Base-by-base conservation (phyloP, 2,888 invertebrate species). In the Andrena flavipes region DNA sequence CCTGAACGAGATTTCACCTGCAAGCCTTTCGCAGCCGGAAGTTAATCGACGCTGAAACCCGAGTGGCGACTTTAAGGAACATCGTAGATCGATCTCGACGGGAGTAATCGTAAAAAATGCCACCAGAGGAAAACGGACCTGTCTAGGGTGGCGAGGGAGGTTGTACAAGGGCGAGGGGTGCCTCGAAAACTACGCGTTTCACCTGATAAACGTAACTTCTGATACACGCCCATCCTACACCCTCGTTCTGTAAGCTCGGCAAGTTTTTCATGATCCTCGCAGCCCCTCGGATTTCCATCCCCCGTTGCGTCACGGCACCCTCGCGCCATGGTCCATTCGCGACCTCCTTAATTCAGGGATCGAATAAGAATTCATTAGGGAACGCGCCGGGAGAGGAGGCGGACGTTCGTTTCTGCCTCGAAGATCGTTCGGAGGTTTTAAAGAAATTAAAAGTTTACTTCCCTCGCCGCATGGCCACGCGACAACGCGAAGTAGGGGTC, bases 341-440 rank as follows among this genome's bases (percentile, higher is more conserved):
- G 84, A 83, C 82, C 77, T 90, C 84, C 73, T 90, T 88, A 87
- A 90, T 88, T 87, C 81, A 62, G 26, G 82, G 84, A 88, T 90
- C 88, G 87, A 90, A 90, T 90, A 86, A 88, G 88, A 90, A 89
- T 90, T 89, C 90, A 90, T 90, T 88, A 90, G 84, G 76, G 85
- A 56, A 80, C 70, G 60, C 69, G 42, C 56, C 10, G 54, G 59
- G 48, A 49, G 16, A n/a, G 64, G 26, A n/a, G 64, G 26, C n/a
- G 65, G 70, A 5, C 33, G 10, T 63, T 67, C 65, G 64, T 54
- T 51, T 29, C 35, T 23, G n/a, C 30, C 49, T 30, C 29, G 64
- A 30, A 30, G 29, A 5, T 42, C 54, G 48, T 51, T 51, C n/a
- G 59, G 72, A 76, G 83, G 82, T 90, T 89, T 88, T 88, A 90